Base-by-base conservation (phyloP, 2,113 vertebrate genomes). In the Hipposideros armiger region DNA sequence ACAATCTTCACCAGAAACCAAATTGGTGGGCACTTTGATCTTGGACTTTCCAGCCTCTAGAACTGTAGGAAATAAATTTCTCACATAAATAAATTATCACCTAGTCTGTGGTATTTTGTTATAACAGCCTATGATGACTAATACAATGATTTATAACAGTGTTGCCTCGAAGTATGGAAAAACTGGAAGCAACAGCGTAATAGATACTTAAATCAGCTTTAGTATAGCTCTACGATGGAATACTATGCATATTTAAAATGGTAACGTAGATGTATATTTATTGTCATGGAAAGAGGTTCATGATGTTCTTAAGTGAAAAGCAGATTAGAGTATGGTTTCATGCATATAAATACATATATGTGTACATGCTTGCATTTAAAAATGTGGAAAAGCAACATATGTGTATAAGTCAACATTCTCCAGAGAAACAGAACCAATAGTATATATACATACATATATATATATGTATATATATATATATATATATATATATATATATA, bases 231-330 rank as follows among this genome's bases (percentile, higher is more conserved):
- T 80, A 54, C 56, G 54, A 10, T 54, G 86, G n/a, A 62, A 58
- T 64, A 26, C 42, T 36, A 40, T 56, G 30, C 10, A 32, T 52
- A 85, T 90, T 86, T 93, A 80, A 95, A 74, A 81, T 80, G 20
- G 62, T 78, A 28, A 76, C 20, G 11, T 42, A 50, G 22, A 66
- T 42, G 36, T 36, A 42, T 36, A 74, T 88, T 64, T 92, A 56
- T 84, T 95, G n/a, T 54, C 77, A 72, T 14, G 22, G n/a, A 67
- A 83, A 90, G 52, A 69, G 62, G 56, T 67, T 85, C 89, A 81
- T 73, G 58, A 84, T 36, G 19, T 60, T 82, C 36, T 62, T 32
- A 82, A 78, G 86, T 64, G 74, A 72, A 72, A 76, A 60, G 54
- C 22, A 95, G 0, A 8, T n/a, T 95, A 45, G 10, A 88, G 24